phyloP scores from a whole-genome alignment of 2,888 invertebrate genomes.

The Thymelicus acteon region DNA sequence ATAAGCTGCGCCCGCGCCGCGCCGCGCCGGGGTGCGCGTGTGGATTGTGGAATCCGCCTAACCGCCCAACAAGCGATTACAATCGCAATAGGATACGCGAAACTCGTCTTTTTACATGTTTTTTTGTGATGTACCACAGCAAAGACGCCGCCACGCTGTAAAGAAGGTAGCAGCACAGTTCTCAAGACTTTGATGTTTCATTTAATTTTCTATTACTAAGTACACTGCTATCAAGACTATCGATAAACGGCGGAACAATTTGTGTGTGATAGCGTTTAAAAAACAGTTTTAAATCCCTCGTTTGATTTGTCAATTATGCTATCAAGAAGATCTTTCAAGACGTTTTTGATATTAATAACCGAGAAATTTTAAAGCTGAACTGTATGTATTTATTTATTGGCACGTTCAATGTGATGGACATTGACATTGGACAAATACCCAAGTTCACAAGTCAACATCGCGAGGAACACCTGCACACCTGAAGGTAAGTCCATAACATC shows the following conservation, averaged over 20 bases:
- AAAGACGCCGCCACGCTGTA: slow-evolving; percentile 39
- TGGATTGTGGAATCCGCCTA: slow-evolving; percentile 7
- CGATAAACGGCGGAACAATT: too few species aligned
- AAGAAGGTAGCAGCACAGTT: background rate
- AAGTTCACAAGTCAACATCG: too few species aligned
- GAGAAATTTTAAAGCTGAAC: too few species aligned
- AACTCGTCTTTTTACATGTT: slow-evolving; percentile 11
- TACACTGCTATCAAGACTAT: too few species aligned
- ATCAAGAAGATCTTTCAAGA: too few species aligned
- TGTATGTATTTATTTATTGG: too few species aligned
- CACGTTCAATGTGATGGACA: too few species aligned
- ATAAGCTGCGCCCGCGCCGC: slow-evolving; percentile 54
- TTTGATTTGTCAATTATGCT: too few species aligned
- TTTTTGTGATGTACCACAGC: slow-evolving; percentile 4
- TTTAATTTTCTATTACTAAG: background rate
- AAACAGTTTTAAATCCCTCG: background rate
- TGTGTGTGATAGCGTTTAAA: background rate
- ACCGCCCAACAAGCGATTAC: slow-evolving; percentile 38
- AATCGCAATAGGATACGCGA: slow-evolving; percentile 29
- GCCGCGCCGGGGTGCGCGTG: slow-evolving; percentile 47
- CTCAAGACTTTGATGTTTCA: background rate
- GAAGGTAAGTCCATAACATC: too few species aligned
- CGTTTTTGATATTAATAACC: too few species aligned
- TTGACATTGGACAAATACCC: too few species aligned
- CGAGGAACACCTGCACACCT: too few species aligned